phyloP scores from a whole-genome alignment of 1,140 invertebrate species.

The Dryas iulia region DNA sequence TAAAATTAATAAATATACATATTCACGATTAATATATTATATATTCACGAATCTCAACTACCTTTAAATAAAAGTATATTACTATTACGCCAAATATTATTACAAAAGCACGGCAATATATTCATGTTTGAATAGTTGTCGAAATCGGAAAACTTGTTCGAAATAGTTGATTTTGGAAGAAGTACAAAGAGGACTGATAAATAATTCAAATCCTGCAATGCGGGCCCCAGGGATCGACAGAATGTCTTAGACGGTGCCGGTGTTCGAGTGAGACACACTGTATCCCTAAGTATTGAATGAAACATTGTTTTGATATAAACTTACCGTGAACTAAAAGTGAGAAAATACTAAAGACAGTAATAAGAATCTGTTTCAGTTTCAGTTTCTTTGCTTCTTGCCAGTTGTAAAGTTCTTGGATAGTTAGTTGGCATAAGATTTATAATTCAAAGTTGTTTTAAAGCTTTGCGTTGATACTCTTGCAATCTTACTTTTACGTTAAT shows the following conservation, averaged over 20 bases:
- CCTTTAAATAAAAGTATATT: background rate
- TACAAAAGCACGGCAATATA: background rate
- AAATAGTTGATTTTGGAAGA: conserved; percentile 63
- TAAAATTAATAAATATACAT: too few relatives aligned
- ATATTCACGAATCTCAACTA: background rate
- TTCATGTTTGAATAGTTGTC: conserved; percentile 33
- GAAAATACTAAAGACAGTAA: background rate
- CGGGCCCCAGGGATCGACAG: conserved; percentile 61
- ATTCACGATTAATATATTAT: background rate
- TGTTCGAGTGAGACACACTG: conserved; percentile 6
- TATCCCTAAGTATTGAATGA: background rate
- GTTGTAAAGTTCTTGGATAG: background rate
- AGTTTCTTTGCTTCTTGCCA: background rate
- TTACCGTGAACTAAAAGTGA: background rate
- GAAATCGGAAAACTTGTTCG: conserved; percentile 47
- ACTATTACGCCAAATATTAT: background rate
- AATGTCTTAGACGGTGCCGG: conserved; percentile 16
- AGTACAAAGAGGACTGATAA: conserved; percentile 71
- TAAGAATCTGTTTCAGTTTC: background rate
- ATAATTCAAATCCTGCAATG: conserved; percentile 75
- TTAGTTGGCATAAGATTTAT: background rate
- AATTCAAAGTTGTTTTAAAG: background rate
- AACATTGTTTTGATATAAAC: background rate
- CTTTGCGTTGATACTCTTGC: background rate
- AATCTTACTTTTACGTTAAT: background rate